phyloP scores from a whole-genome alignment of 2,797 vertebrate genomes.

The Acanthiza pusilla region DNA sequence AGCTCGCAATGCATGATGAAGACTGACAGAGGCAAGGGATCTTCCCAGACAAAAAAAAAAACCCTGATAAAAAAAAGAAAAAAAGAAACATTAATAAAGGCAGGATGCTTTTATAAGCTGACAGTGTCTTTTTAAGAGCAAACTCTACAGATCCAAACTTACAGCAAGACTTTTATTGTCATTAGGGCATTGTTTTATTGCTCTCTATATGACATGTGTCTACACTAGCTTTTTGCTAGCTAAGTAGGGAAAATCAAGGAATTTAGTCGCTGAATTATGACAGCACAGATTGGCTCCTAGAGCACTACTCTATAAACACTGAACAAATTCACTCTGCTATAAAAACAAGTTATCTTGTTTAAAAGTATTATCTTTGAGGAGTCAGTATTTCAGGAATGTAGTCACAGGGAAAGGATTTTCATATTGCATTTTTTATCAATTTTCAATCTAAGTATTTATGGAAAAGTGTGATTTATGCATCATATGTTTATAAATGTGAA shows the following conservation, averaged over 20 bases:
- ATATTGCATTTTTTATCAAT: constrained; percentile 30
- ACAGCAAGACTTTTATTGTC: neutral
- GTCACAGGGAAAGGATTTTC: neutral
- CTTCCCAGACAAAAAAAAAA: neutral
- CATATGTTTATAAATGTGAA: constrained; percentile 17
- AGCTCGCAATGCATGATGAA: neutral
- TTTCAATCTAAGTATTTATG: constrained; percentile 35
- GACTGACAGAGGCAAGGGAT: fast-evolving
- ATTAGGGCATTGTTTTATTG: neutral
- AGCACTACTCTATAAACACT: neutral
- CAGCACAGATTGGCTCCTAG: neutral
- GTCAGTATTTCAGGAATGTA: constrained; percentile 42
- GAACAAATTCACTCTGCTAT: neutral
- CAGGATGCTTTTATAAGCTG: neutral
- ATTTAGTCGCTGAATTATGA: neutral
- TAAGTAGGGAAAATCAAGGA: constrained; percentile 4
- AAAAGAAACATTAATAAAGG: neutral
- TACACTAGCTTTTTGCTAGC: neutral
- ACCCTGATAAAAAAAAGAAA: neutral
- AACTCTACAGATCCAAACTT: neutral
- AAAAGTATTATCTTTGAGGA: neutral
- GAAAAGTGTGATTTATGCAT: neutral
- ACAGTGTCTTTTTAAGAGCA: neutral
- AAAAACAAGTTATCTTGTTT: constrained; percentile 7
- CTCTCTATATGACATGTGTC: fast-evolving